Conservation (phyloP, 2,888 invertebrate species). For the Esperia sulphurella region DNA sequence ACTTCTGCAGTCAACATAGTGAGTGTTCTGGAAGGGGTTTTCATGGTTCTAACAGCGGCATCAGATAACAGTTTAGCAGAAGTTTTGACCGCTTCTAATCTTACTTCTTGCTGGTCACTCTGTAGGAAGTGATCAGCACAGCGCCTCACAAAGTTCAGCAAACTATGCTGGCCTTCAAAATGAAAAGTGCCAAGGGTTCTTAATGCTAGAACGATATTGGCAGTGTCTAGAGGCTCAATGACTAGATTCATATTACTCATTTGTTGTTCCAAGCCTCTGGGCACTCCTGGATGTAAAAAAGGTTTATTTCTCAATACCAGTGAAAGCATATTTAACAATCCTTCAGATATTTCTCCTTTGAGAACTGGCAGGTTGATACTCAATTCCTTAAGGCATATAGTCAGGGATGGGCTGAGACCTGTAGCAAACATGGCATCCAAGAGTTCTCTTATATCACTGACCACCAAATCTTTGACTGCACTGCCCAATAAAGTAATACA, state of each 20-base stretch:
- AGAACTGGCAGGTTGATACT: constrained; percentile 92
- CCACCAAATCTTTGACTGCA: constrained; percentile 89
- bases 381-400: constrained; percentile 93
- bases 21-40: constrained; percentile 88
- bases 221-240: constrained; percentile 84
- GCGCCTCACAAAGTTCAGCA: constrained; percentile 94
- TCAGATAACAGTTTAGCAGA: constrained; percentile 93
- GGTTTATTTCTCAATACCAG: constrained; percentile 94
- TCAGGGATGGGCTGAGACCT: constrained; percentile 93
- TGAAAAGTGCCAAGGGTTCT: constrained; percentile 94
- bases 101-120: constrained; percentile 93
- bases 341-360: constrained; percentile 94
- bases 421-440: constrained; percentile 95
- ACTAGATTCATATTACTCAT: constrained; percentile 63
- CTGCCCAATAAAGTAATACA: constrained; percentile 95
- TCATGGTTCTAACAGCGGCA: constrained; percentile 82
- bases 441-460: constrained; percentile 88
- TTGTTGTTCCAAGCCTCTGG: constrained; percentile 79
- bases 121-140: constrained; percentile 95
- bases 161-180: constrained; percentile 92
- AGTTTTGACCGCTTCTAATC: constrained; percentile 95
- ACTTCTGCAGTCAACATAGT: constrained; percentile 92
- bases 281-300: constrained; percentile 88
- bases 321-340: constrained; percentile 94
- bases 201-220: constrained; percentile 93